Conservation (phyloP, 2,113 vertebrate species). For the Neodontobutis hainanensis region DNA sequence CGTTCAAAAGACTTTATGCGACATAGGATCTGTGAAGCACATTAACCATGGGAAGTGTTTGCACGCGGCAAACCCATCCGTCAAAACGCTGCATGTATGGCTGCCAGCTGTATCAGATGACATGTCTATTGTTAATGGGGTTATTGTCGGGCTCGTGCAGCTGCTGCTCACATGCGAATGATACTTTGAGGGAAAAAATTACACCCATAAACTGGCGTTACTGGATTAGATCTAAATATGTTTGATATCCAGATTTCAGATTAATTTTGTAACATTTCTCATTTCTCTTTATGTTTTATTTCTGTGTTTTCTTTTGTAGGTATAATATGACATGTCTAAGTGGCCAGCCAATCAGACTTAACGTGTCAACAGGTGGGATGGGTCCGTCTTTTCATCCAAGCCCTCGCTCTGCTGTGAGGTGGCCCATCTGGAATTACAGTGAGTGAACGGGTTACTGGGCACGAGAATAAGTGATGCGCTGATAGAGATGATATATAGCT, state of each 20-base stretch:
- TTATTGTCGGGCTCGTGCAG: slow-evolving; percentile 26
- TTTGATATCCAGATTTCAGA: neutral
- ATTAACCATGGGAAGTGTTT: slow-evolving; percentile 34
- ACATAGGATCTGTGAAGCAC: neutral
- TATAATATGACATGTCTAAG: slow-evolving; percentile 4
- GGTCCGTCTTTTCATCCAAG: slow-evolving; percentile 15
- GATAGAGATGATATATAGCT: neutral
- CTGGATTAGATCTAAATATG: neutral
- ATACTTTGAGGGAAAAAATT: neutral
- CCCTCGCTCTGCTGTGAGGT: slow-evolving; percentile 27
- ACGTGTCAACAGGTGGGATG: slow-evolving; percentile 45
- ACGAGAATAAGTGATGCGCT: slow-evolving; percentile 16
- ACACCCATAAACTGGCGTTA: neutral
- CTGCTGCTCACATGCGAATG: slow-evolving; percentile 21
- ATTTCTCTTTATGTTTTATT: neutral
- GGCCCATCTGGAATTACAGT: slow-evolving; percentile 58
- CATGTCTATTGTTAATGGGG: slow-evolving; percentile 40
- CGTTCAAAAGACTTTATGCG: slow-evolving; percentile 1
- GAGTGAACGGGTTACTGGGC: slow-evolving; percentile 24
- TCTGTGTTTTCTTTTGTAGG: slow-evolving; percentile 8
- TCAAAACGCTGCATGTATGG: slow-evolving; percentile 5
- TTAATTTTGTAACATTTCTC: neutral
- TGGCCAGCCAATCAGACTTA: slow-evolving; percentile 6
- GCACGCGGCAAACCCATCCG: neutral
- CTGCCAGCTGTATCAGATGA: slow-evolving; percentile 46